Percentiles rank a stretch among this genome's conserved stretches.
These are phyloP conservation scores for Drosophila chauvacae DNA, from an alignment of 1,140 invertebrate genomes.

Conservation along the genomic window DNA sequence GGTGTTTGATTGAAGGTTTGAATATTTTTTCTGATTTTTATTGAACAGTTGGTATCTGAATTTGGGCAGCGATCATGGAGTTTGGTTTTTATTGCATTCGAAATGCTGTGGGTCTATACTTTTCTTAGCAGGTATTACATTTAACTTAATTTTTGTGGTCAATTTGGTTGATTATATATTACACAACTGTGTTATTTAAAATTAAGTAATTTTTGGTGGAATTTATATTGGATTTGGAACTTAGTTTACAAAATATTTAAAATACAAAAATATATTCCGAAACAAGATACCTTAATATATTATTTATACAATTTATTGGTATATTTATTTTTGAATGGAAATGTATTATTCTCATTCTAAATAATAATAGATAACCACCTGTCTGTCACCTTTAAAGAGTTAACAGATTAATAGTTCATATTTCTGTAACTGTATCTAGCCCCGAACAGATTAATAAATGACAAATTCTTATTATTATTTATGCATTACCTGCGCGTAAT, in stretches of 20 bases:
- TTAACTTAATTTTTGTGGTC: neutral
- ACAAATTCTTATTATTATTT: constrained; percentile 10
- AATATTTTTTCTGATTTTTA: constrained; percentile 35
- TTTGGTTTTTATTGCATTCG: constrained; percentile 8
- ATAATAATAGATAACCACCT: too few species aligned
- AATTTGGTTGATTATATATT: neutral
- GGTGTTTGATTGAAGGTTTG: constrained; percentile 43
- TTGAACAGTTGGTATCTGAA: constrained; percentile 40
- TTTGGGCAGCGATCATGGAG: constrained; percentile 25
- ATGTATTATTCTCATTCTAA: too few species aligned
- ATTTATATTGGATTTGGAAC: neutral
- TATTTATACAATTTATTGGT: too few species aligned
- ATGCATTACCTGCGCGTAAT: neutral
- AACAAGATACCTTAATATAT: too few species aligned
- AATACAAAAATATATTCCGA: neutral
- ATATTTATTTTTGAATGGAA: too few species aligned
- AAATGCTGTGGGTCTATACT: neutral
- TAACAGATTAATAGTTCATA: neutral
- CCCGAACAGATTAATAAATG: constrained; percentile 9
- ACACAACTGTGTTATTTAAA: neutral
- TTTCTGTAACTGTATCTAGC: neutral
- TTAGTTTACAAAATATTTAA: neutral
- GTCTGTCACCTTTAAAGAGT: too few species aligned
- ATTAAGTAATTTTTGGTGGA: neutral
- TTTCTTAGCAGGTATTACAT: neutral